Base-by-base conservation (phyloP, 2,888 invertebrate genomes). In the Tiphia femorata region DNA sequence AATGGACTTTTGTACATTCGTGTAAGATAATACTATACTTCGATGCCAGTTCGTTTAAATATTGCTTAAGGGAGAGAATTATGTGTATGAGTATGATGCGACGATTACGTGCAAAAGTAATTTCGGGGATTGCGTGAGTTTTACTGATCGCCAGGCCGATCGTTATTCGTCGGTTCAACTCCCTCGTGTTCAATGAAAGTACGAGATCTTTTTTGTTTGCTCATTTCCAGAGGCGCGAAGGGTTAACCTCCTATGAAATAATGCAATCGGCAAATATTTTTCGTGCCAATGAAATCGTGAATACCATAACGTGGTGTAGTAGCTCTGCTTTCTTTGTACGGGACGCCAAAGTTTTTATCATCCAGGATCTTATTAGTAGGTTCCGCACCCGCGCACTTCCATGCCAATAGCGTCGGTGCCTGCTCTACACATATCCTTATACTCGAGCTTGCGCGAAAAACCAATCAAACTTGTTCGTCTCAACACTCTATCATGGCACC, bases 1-100 rank as follows among this genome's bases (percentile, higher is more conserved):
- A n/a, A n/a, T n/a, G n/a, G n/a, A n/a, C n/a, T 64, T 73, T 75
- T 79, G 80, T 79, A 81, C 74, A 80, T 80, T 79, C 65, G 62
- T 81, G 78, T 81, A 79, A 75, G 58, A 72, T 73, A 75, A 69
- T n/a, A n/a, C n/a, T n/a, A 60, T 67, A 67, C 63, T 70, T 73
- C 63, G 70, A 78, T 75, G 77, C 76, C 77, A 77, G 78, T 78
- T 75, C 33, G 23, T 37, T 63, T 70, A 70, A 59, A 60, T 70
- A 67, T 46, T 55, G 57, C 63, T 62, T 70, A 70, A 49, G 51
- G 70, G 70, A 58, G 33, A 65, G 25, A 53, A 48, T 14, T n/a
- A 33, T 4, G 14, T 33, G 33, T 33, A 33, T 14, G 33, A 58
- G 56, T 47, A 43, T 66, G 58, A n/a, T n/a, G n/a, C n/a, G n/a